phyloP scores from a whole-genome alignment of 2,113 vertebrate genomes.

The Myotis lucifugus region DNA sequence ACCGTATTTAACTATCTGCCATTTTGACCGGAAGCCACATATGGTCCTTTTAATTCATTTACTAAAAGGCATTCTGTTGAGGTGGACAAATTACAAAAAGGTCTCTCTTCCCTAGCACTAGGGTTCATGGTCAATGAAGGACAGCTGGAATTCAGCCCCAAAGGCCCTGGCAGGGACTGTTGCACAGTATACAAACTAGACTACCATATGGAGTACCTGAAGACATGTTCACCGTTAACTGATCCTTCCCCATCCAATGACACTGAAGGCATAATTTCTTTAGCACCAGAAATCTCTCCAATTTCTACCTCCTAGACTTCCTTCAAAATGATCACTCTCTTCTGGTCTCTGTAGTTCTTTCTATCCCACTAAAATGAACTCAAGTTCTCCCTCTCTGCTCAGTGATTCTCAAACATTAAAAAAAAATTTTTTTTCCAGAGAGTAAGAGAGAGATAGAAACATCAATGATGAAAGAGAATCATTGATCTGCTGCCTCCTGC shows the following conservation, averaged over 20 bases:
- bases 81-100: neutral
- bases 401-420: neutral
- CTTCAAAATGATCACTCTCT: conserved; percentile 6
- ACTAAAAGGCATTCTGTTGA: conserved; percentile 17
- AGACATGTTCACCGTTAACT: neutral
- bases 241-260: neutral
- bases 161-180: neutral
- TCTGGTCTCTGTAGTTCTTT: conserved; percentile 24
- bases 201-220: neutral
- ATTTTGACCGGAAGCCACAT: neutral
- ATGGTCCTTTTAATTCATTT: neutral
- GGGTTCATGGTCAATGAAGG: neutral
- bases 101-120: neutral
- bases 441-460: too few species aligned
- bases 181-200: neutral
- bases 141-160: neutral
- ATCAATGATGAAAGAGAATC: too few species aligned
- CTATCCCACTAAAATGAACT: neutral
- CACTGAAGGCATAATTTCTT: conserved; percentile 11
- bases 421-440: neutral
- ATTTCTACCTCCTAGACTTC: neutral
- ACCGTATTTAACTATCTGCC: neutral
- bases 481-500: too few species aligned
- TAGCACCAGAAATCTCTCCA: neutral
- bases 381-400: neutral